Base-by-base conservation (phyloP, 1,140 invertebrate species). In the Drosophila parvula region DNA sequence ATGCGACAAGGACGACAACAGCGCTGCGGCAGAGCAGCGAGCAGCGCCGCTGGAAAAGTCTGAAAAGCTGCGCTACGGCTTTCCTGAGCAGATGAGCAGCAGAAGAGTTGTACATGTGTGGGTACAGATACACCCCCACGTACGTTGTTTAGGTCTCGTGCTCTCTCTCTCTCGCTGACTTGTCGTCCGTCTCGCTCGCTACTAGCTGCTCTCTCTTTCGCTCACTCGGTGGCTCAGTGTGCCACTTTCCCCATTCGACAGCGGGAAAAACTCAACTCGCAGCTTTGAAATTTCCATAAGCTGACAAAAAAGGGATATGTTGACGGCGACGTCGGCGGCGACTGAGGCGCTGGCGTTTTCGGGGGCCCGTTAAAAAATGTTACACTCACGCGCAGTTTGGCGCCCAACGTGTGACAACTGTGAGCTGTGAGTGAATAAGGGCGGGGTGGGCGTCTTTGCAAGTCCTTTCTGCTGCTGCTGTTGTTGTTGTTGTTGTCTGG, bases 221-320 rank as follows among this genome's bases (percentile, higher is more conserved):
- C 22, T 44, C 36, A 11, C 58, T n/a, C 34, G 44, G 43, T 65
- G 32, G 53, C 61, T 45, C 41, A 38, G 64, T 65, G 47, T 28
- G 53, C 51, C 61, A 76, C 61, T 76, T 44, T 68, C 45, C 67
- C 65, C 36, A 50, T 58, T 47, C 62, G 38, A 62, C 69, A 56
- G 50, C 78, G 78, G 79, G 82, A 82, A 89, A 86, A 88, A 86
- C 82, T 86, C 82, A 86, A 85, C 75, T 86, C 79, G 65, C 79
- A 59, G 77, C 74, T 83, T 79, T 82, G 50, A 67, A 68, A 77
- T 86, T 85, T 89, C 83, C 83, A 88, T 88, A 88, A 88, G 84
- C 84, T 85, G 82, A 58, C 68, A 74, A 57, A 79, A 88, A 88
- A 88, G 85, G 83, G 83, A 89, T 88, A 88, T 86, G 84, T 88